A percentile compares a stretch with the other conserved stretches of the same genome.
phyloP scores from a whole-genome alignment of 2,113 vertebrate species.

The Eurystomus gularis region DNA sequence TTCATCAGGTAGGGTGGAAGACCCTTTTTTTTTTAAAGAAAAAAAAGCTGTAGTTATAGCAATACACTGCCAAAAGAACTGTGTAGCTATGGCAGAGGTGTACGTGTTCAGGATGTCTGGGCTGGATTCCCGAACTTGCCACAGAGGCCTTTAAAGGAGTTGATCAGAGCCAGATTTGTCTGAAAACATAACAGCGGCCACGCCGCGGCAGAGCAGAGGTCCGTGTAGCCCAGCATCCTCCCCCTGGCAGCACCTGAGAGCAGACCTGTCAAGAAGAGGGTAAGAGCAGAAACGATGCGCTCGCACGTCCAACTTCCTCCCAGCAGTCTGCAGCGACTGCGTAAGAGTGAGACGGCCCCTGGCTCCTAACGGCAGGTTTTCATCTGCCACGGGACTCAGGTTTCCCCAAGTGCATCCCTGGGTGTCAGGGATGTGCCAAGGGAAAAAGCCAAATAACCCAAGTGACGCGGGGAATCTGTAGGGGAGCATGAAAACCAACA shows the following conservation, averaged over 20 bases:
- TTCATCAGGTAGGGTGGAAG: neutral
- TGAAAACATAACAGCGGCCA: neutral
- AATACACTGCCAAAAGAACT: neutral
- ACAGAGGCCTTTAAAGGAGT: neutral
- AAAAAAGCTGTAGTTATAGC: neutral
- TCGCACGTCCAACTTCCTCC: fast-evolving
- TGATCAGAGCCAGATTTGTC: neutral
- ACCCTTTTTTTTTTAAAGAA: neutral
- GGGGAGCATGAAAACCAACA: neutral
- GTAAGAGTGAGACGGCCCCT: neutral
- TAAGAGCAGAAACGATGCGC: neutral
- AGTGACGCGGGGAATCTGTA: neutral
- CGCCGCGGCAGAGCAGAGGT: neutral
- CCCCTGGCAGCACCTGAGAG: neutral
- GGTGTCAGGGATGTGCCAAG: neutral
- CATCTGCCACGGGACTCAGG: neutral
- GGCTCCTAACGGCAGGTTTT: neutral
- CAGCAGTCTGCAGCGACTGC: neutral
- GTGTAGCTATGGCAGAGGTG: neutral
- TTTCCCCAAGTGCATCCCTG: neutral
- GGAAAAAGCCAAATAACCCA: neutral
- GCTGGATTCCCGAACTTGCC: neutral
- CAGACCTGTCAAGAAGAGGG: neutral
- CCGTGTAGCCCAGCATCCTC: neutral
- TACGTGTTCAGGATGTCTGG: neutral